Percentiles rank a stretch among this genome's conserved stretches.
These are phyloP conservation scores for Campoletis sonorensis DNA, from an alignment of 1,140 invertebrate genomes.

Conservation along the genomic window DNA sequence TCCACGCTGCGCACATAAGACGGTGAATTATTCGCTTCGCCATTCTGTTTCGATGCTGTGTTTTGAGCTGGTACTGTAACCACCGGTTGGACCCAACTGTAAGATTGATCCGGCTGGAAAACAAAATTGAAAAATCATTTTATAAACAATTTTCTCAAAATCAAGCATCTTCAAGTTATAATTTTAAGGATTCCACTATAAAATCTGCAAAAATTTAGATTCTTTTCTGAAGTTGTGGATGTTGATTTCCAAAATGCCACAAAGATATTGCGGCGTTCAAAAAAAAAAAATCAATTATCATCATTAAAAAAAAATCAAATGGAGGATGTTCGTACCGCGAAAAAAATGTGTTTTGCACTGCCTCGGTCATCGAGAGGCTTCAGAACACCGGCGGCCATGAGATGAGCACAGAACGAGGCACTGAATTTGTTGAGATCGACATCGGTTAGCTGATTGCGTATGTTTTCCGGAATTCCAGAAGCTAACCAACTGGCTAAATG, in stretches of 20 bases:
- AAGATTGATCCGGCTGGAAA: constrained; percentile 90
- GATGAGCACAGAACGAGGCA: constrained; percentile 89
- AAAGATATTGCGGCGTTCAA: no score
- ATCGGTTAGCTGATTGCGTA: constrained; percentile 79
- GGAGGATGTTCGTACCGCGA: constrained; percentile 81
- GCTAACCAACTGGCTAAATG: constrained; percentile 93
- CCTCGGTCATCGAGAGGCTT: constrained; percentile 85
- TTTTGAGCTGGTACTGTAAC: constrained; percentile 80
- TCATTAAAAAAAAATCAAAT: neutral
- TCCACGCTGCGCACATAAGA: constrained; percentile 58
- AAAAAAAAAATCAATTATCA: no score
- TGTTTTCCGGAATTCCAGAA: constrained; percentile 85
- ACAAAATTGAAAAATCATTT: constrained; percentile 3
- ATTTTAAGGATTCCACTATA: no score
- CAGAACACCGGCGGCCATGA: constrained; percentile 92
- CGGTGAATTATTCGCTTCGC: constrained; percentile 75
- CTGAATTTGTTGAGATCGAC: constrained; percentile 86
- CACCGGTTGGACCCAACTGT: constrained; percentile 91
- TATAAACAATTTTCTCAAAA: neutral
- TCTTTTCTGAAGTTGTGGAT: no score
- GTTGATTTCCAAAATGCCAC: no score
- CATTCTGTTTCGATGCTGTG: constrained; percentile 80
- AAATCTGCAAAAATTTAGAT: no score
- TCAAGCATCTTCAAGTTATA: no score
- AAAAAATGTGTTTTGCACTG: constrained; percentile 81